Conservation (phyloP, 2,888 invertebrate genomes). For the Opisthograptis luteolata region DNA sequence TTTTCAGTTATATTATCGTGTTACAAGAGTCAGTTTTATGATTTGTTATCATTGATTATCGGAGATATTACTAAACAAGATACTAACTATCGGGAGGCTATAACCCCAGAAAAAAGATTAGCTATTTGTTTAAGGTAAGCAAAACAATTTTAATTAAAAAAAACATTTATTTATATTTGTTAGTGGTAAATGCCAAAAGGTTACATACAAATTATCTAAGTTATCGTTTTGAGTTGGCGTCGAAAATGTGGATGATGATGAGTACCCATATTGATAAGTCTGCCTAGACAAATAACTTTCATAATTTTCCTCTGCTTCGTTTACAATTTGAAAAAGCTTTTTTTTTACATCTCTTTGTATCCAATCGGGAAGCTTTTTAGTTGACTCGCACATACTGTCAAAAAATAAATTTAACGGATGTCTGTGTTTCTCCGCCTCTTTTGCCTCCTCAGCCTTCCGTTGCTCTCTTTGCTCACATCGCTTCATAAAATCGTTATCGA, state of each 20-base stretch:
- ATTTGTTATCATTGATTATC: background rate
- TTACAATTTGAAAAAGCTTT: slow-evolving; percentile 30
- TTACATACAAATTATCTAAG: slow-evolving; percentile 26
- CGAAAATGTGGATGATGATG: slow-evolving; percentile 26
- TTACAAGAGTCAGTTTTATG: background rate
- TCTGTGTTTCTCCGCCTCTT: slow-evolving; percentile 34
- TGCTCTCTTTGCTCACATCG: background rate
- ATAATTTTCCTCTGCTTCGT: slow-evolving; percentile 34
- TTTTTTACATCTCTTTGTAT: slow-evolving; percentile 33
- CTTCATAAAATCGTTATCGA: too few relatives aligned
- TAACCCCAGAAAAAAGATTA: slow-evolving; percentile 31
- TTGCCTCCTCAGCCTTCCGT: slow-evolving; percentile 33
- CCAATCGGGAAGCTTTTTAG: slow-evolving; percentile 33
- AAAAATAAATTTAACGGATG: slow-evolving; percentile 41
- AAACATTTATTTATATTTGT: slow-evolving; percentile 13
- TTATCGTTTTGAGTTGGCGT: slow-evolving; percentile 27
- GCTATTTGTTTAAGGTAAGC: slow-evolving; percentile 32
- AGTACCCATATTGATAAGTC: slow-evolving; percentile 35
- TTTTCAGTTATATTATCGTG: background rate
- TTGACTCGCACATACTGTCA: slow-evolving; percentile 41
- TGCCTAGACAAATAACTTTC: slow-evolving; percentile 32
- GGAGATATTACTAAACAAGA: slow-evolving; percentile 15
- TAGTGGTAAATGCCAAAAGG: slow-evolving; percentile 31
- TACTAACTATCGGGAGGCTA: slow-evolving; percentile 27
- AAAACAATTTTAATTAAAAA: slow-evolving; percentile 23